Base-by-base conservation (phyloP, 2,113 vertebrate genomes). In the Camelus dromedarius region DNA sequence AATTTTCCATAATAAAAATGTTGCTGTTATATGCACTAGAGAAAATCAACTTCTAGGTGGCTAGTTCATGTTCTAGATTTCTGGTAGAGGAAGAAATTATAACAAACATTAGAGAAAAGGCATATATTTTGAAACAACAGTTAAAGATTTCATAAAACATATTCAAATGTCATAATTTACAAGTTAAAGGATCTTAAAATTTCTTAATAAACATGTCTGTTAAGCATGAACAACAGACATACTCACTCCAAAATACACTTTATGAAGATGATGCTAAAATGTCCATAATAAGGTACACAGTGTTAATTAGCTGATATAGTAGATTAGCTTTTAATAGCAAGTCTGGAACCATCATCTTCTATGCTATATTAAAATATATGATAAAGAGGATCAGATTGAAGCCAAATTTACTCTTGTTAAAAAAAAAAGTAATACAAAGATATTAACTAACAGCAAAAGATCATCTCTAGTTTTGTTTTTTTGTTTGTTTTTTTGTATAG, bases 41-140 rank as follows among this genome's bases (percentile, higher is more conserved):
- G 64, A 87, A 85, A 94, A 96, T 66, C 50, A 92, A 92, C 77
- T 89, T 81, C 80, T 42, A 84, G 32, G 42, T 89, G 19, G 76
- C n/a, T 62, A 81, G 86, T 69, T 87, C 56, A 82, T 6, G 1
- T 67, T 88, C 75, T 75, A 54, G 32, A 96, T 80, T 75, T 58
- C 16, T 91, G 42, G 50, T 73, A 73, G 46, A 76, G n/a, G 14
- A 94, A 75, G 81, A 87, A 73, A 87, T 50, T 56, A 58, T 75
- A 89, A 82, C 24, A 18, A 85, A 96, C 46, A 75, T 1, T 56
- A 77, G 58, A 69, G 12, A 73, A 66, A 76, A 38, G 12, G 26
- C 38, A 94, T 24, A 48, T 20, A 58, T 93, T 93, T 66, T 87
- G 14, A 92, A 87, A 80, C 18, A 81, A 73, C 2, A 79, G 35